Evolutionary conservation across 2,888 invertebrate genomes (phyloP), one percentile per base, ranked within the genome.

Genomic region (Uropetala carovei): DNA sequence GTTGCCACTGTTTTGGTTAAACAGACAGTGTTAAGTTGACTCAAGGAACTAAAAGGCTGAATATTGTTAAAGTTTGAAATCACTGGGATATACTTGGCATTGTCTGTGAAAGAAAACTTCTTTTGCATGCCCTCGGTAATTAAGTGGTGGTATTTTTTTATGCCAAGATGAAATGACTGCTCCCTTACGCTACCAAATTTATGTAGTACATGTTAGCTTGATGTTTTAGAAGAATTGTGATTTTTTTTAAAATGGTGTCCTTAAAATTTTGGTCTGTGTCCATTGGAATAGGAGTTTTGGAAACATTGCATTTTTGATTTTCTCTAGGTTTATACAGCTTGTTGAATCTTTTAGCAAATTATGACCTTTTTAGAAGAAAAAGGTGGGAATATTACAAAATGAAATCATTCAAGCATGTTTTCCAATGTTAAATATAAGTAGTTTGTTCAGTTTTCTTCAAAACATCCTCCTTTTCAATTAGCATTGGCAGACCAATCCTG

Each of bases 401-500:
- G 75, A 75, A 75, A 58, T 86, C 59, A 27, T 18, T 16, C 16
- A 60, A 27, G 60, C 11, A 43, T n/a, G 43, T 64, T 89, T 43
- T 89, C 75, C 75, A 75, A 27, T 75, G 75, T 68, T 18, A 43
- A 18, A 64, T 43, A 18, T 60, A 64, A 27, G n/a, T 18, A 13
- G 18, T 13, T 30, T 30, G 60, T 27, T 10, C 14, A 27, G 0
- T 64, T 30, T 86, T 60, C 56, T 43, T 68, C 64, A 43, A 68
- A n/a, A 59, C 7, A n/a, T 68, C 43, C 89, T 64, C 64, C 43
- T 64, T 59, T 89, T 89, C 64, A 43, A n/a, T 60, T 43, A 89
- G 64, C 22, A 89, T 68, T 89, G 64, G 89, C 89, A 89, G 64
- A 43, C 86, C 64, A 22, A 30, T 60, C 64, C n/a, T 89, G 89